These are phyloP conservation scores for Nyctalus aviator DNA, from an alignment of 2,797 vertebrate species.

Conservation along the genomic window DNA sequence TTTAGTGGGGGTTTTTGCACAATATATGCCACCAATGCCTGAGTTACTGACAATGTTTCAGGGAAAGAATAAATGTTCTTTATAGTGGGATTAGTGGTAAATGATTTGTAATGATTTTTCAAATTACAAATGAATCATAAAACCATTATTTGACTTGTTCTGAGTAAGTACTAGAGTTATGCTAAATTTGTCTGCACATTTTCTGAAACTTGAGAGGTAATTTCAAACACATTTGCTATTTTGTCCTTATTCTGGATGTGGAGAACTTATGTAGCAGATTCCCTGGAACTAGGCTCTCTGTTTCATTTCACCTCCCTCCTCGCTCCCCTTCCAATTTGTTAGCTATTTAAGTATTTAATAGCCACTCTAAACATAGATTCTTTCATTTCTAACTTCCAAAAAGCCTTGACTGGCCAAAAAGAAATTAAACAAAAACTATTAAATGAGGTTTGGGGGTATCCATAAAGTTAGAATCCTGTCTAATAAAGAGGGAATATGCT, in stretches of 20 bases:
- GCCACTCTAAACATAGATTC: background rate
- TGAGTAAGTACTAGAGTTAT: conserved; percentile 63
- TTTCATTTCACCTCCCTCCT: background rate
- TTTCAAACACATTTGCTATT: conserved; percentile 15
- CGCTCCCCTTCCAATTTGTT: background rate
- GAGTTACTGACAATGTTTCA: conserved; percentile 56
- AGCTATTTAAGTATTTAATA: conserved; percentile 24
- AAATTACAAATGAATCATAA: conserved; percentile 63
- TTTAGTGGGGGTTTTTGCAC: background rate
- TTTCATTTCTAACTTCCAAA: conserved; percentile 17
- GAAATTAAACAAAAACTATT: conserved; percentile 14
- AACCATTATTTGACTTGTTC: conserved; percentile 59
- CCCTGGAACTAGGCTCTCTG: background rate
- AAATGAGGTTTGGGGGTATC: background rate
- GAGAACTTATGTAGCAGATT: background rate
- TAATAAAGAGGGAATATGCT: too few species aligned
- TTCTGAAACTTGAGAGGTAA: background rate
- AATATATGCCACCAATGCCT: background rate
- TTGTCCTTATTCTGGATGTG: background rate
- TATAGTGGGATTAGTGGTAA: conserved; percentile 48
- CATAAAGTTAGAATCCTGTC: background rate
- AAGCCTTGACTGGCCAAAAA: background rate
- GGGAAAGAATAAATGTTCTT: conserved; percentile 43
- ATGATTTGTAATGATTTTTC: conserved; percentile 68
- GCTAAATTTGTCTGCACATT: background rate